These are phyloP conservation scores for Aricia agestis DNA, from an alignment of 1,140 invertebrate species.

Conservation along the genomic window DNA sequence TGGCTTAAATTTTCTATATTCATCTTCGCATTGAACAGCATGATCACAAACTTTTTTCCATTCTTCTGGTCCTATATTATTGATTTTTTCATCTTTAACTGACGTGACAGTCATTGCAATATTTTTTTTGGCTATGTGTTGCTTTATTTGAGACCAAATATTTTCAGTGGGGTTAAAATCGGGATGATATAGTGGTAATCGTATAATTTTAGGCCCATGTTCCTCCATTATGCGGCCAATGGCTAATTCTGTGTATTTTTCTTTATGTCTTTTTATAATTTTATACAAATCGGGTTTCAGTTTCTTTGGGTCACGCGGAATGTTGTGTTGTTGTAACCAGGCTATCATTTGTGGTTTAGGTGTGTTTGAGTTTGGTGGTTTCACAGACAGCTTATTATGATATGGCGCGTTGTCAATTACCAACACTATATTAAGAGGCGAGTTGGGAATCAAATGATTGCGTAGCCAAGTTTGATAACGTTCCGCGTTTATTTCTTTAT, in stretches of 20 bases:
- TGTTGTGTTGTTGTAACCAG: constrained; percentile 17
- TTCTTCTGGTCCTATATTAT: too few relatives aligned
- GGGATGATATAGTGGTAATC: background rate
- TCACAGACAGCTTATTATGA: constrained; percentile 18
- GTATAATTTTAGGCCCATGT: background rate
- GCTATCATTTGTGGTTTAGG: constrained; percentile 16
- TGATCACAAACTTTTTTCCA: too few relatives aligned
- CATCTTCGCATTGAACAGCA: too few relatives aligned
- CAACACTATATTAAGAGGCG: constrained; percentile 18
- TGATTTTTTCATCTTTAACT: too few relatives aligned
- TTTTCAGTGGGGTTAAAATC: too few relatives aligned
- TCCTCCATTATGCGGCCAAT: background rate
- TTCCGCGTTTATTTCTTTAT: constrained; percentile 20
- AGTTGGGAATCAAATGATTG: constrained; percentile 17
- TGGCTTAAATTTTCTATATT: too few relatives aligned
- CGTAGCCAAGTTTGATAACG: constrained; percentile 20
- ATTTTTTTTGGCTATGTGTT: too few relatives aligned
- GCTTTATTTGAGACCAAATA: too few relatives aligned
- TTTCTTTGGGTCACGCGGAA: constrained; percentile 11
- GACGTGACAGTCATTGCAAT: too few relatives aligned
- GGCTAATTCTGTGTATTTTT: constrained; percentile 15
- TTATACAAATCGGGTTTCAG: constrained; percentile 16
- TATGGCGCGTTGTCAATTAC: constrained; percentile 18
- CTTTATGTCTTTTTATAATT: constrained; percentile 17
- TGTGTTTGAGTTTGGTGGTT: constrained; percentile 20